Base-by-base conservation (phyloP, 2,888 invertebrate genomes). In the Pristionchus exspectatus region DNA sequence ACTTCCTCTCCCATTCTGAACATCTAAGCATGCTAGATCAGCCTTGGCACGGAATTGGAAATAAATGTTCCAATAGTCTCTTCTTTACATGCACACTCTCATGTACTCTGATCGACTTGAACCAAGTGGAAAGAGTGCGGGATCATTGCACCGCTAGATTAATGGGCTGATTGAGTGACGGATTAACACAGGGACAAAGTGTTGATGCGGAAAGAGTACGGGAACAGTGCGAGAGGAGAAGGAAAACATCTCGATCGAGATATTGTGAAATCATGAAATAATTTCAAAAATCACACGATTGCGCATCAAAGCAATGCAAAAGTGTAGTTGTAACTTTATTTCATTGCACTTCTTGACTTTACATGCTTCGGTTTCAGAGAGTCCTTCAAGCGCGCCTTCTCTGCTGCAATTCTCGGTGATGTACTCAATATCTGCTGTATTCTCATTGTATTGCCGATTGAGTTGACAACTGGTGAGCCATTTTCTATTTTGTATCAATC, bases 381-480 rank as follows among this genome's bases (percentile, higher is more conserved):
- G 4, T 88, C 87, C 9, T 91, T 89, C 90, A 96, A 77, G 92
- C 72, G 96, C 33, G 96, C 96, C 5, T 96, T 96, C 91, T 96
- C 96, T 9, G 96, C 96, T 4, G 96, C 96, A 30, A 96, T 96
- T 24, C 95, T 96, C 5, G 96, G 96, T 92, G 96, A 96, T 93
- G 96, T 96, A 95, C 96, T 96, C 95, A 96, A 96, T 94, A 96
- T 96, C 95, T 94, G 96, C 85, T 95, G 96, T 10, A 96, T 96
- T 56, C 91, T 96, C 50, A 95, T 96, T 2, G 94, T 96, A 5
- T 94, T 96, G 86, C 96, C 96, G 0, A 89, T 96, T 16, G 96
- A 96, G 94, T 94, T 95, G 24, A 91, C 95, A 50, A 95, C 95
- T 63, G 95, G 95, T 95, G 90, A 44, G 89, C 72, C 7, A 72